Evolutionary conservation across 2,113 vertebrate species (phyloP).

Genomic region (Dryoscopus gambensis): DNA sequence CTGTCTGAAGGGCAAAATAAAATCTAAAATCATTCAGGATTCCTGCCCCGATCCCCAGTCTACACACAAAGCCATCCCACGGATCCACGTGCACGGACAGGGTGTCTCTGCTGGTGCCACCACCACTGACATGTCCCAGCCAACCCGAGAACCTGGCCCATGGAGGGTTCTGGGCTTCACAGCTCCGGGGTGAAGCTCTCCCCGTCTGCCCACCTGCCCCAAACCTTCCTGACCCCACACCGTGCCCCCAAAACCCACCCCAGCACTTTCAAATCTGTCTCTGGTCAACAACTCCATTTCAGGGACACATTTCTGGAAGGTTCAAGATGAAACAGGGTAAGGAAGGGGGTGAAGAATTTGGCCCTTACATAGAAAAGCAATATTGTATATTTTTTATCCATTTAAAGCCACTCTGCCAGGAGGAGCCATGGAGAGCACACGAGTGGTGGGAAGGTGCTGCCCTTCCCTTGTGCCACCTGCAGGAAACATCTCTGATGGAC

Average conservation of each 20-base stretch:
- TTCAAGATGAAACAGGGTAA: neutral
- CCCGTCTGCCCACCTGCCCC: neutral
- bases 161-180: accelerated
- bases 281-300: neutral
- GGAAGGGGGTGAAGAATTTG: neutral
- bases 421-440: accelerated
- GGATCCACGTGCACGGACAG: accelerated
- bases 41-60: neutral
- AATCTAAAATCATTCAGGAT: accelerated
- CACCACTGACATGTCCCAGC: neutral
- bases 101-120: neutral
- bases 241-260: accelerated
- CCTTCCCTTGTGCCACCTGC: neutral
- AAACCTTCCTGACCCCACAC: neutral
- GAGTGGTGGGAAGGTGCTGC: neutral
- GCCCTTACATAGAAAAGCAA: neutral
- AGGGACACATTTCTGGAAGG: neutral
- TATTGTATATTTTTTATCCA: accelerated
- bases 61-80: neutral
- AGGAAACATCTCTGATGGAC: neutral
- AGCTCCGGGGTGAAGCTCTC: neutral
- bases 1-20: neutral
- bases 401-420: neutral
- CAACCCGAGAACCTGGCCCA: accelerated
- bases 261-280: neutral